These are phyloP conservation scores for Pseudorectes ferrugineus DNA, from an alignment of 2,113 vertebrate species.

Conservation along the genomic window DNA sequence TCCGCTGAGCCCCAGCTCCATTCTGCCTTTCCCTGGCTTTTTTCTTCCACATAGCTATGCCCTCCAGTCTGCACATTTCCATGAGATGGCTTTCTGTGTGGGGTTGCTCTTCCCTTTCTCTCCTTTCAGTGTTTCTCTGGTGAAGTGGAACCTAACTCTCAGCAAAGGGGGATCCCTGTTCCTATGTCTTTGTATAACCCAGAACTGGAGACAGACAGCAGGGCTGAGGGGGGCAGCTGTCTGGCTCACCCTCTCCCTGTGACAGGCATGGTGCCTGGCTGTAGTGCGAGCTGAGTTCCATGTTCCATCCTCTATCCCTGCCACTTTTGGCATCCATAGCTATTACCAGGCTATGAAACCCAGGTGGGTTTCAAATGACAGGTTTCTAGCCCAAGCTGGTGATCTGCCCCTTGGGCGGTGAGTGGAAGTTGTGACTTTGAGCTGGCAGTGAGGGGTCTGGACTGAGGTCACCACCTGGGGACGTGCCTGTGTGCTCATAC, in stretches of 20 bases:
- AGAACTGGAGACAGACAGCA: fast-evolving
- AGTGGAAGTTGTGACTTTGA: background rate
- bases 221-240: background rate
- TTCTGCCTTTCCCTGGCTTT: background rate
- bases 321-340: background rate
- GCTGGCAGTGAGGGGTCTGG: background rate
- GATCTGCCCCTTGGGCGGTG: background rate
- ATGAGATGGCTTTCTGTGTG: background rate
- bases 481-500: background rate
- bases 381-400: background rate
- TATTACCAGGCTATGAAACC: fast-evolving
- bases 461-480: background rate
- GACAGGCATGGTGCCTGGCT: fast-evolving
- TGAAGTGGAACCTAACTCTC: background rate
- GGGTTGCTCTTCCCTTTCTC: background rate
- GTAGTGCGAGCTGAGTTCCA: background rate
- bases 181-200: background rate
- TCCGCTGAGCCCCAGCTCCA: background rate
- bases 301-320: background rate
- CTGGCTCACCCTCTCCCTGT: background rate
- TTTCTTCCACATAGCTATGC: background rate
- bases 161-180: background rate
- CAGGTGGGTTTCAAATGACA: background rate
- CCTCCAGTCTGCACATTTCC: background rate
- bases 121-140: background rate